Conservation (phyloP, 1,140 invertebrate species). For the Drosophila gunungcola region DNA sequence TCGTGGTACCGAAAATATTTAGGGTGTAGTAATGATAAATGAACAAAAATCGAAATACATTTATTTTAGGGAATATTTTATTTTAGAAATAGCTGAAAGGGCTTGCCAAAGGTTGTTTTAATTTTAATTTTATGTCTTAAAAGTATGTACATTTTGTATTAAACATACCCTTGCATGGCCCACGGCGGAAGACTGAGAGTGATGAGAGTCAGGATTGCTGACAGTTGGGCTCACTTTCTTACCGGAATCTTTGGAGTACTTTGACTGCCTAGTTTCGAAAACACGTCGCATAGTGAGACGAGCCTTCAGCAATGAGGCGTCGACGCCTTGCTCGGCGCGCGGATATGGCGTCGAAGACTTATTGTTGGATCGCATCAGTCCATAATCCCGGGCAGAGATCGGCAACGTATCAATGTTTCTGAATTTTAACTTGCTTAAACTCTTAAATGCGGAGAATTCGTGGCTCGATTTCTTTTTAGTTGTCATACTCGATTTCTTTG, state of each 20-base stretch:
- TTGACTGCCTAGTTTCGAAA: neutral
- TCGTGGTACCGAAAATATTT: too few relatives aligned
- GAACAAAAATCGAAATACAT: too few relatives aligned
- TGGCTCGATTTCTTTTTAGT: neutral
- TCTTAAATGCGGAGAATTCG: neutral
- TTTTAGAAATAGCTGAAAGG: too few relatives aligned
- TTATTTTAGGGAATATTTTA: too few relatives aligned
- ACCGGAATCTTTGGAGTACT: neutral
- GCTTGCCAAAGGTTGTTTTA: too few relatives aligned
- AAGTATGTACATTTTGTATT: too few relatives aligned
- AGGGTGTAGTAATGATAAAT: too few relatives aligned
- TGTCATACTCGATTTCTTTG: neutral
- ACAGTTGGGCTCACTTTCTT: neutral
- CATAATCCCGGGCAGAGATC: slow-evolving; percentile 35
- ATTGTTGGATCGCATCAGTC: slow-evolving; percentile 22
- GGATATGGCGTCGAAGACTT: slow-evolving; percentile 51
- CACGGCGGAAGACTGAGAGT: too few relatives aligned
- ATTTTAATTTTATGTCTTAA: too few relatives aligned
- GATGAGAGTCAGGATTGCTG: neutral
- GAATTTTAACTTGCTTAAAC: neutral
- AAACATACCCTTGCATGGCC: too few relatives aligned
- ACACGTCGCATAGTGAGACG: slow-evolving; percentile 19
- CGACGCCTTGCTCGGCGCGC: slow-evolving; percentile 1
- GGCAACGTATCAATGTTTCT: neutral
- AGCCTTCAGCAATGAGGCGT: slow-evolving; percentile 11